Conservation (phyloP, 2,113 vertebrate species). For the Malaclemys terrapin region DNA sequence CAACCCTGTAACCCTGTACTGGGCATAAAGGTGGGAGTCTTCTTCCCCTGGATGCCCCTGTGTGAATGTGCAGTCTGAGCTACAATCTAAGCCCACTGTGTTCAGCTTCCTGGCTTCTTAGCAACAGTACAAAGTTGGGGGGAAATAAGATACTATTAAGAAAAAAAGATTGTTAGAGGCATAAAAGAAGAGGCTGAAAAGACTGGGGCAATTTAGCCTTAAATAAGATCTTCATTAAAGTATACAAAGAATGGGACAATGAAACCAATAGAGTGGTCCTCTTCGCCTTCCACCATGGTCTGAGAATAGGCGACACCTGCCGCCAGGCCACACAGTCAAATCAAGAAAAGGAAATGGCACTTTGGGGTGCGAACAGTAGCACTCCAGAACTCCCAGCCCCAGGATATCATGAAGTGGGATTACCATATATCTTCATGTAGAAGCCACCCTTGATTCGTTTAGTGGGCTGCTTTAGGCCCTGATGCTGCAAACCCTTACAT, state of each 20-base stretch:
- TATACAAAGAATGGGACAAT: not conserved
- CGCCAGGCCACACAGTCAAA: not conserved
- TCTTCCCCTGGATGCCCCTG: not conserved
- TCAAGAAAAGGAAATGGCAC: rapidly evolving
- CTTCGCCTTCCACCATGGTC: not conserved
- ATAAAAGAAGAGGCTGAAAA: not conserved
- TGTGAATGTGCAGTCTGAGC: not conserved
- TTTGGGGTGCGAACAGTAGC: rapidly evolving
- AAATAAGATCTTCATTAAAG: not conserved
- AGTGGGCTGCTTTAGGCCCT: not conserved
- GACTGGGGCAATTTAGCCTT: not conserved
- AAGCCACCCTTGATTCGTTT: not conserved
- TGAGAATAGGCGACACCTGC: not conserved
- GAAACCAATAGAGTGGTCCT: not conserved
- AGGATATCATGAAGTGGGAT: not conserved
- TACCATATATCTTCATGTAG: rapidly evolving
- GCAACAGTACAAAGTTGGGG: not conserved
- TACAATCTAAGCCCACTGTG: not conserved
- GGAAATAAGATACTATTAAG: not conserved
- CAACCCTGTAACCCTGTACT: not conserved
- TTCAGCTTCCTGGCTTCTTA: not conserved
- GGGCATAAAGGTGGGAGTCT: not conserved
- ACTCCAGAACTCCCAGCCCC: not conserved
- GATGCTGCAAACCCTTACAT: not conserved
- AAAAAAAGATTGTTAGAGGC: not conserved